Conservation (phyloP, 92 coral and sea anemone genomes). For the Paramuricea clavata region DNA sequence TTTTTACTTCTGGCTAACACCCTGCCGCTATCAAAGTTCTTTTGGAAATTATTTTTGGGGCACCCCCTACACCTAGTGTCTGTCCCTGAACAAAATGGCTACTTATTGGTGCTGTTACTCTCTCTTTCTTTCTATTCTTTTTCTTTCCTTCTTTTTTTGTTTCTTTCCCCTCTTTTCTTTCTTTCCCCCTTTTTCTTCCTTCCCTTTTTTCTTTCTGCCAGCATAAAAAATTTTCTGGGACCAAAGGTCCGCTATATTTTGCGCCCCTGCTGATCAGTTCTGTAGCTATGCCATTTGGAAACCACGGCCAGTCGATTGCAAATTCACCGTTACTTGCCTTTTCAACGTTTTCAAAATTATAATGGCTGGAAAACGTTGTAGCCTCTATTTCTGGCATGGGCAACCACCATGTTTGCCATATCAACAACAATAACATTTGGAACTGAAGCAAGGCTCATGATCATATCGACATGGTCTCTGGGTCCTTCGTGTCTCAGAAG, state of each 20-base stretch:
- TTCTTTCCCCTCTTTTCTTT: too few species aligned
- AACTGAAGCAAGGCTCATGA: constrained; percentile 46
- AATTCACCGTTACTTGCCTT: constrained; percentile 28
- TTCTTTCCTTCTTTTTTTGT: too few species aligned
- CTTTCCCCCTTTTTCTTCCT: too few species aligned
- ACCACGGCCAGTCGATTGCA: constrained; percentile 59
- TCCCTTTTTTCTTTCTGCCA: too few species aligned
- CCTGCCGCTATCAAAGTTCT: too few species aligned
- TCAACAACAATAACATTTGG: constrained; percentile 58
- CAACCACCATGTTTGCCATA: constrained; percentile 57
- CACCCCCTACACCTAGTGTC: too few species aligned
- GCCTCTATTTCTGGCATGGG: constrained; percentile 52
- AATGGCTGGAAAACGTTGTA: constrained; percentile 50
- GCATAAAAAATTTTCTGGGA: too few species aligned
- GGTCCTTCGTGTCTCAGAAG: constrained; percentile 52
- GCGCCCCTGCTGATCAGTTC: constrained; percentile 2
- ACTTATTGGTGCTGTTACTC: too few species aligned
- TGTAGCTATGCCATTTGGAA: background rate
- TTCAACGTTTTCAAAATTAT: constrained; percentile 43
- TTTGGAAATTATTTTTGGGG: too few species aligned
- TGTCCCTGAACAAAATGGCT: too few species aligned
- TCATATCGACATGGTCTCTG: constrained; percentile 51
- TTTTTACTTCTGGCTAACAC: constrained; percentile 45
- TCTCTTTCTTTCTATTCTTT: too few species aligned
- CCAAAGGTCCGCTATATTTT: too few species aligned